Base-by-base conservation (phyloP, 2,888 invertebrate species). In the Pediacus dermestoides region DNA sequence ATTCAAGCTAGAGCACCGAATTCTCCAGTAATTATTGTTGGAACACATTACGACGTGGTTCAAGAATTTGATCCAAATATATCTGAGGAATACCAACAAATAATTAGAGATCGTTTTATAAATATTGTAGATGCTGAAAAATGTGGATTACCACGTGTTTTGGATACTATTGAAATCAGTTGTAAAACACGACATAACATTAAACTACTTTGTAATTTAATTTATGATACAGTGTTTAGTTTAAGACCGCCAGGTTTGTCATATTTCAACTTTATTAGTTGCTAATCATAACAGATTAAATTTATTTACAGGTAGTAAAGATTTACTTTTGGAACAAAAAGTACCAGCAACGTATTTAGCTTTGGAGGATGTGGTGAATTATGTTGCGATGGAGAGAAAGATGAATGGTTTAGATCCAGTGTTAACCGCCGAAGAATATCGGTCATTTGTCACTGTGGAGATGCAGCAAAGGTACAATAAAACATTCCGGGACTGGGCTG, bases 261-360 rank as follows among this genome's bases (percentile, higher is more conserved):
- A 32, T 8, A 18, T 34, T 10, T 8, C 4, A 7, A n/a, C 10
- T 7, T n/a, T 10, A 4, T 26, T 7, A 26, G 10, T 26, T 10
- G 8, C 26, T 7, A 10, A 7, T 26, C 8, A 7, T 18, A n/a
- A 7, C n/a, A 7, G 6, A 7, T 18, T 16, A 4, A 7, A 37
- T 38, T 37, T 28, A 26, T 16, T 52, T 55, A 1, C 64, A 81
- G 86, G 88, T 9, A 90, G 90, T 50, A 94, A 94, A 64, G 91
- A 92, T 63, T 77, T 91, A 1, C 66, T 97, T 2, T 67, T 99
- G 14, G 88, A 95, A 54, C 96, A 97, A 69, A 86, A 88, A 60
- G 89, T 99, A 3, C 97, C 99, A 0, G 93, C 95, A 1, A 91
- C 91, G 22, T 99, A 97, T 69, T 75, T 97, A 30, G 89, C 92